Base-by-base conservation (phyloP, 2,113 vertebrate genomes). In the Otolemur garnettii region DNA sequence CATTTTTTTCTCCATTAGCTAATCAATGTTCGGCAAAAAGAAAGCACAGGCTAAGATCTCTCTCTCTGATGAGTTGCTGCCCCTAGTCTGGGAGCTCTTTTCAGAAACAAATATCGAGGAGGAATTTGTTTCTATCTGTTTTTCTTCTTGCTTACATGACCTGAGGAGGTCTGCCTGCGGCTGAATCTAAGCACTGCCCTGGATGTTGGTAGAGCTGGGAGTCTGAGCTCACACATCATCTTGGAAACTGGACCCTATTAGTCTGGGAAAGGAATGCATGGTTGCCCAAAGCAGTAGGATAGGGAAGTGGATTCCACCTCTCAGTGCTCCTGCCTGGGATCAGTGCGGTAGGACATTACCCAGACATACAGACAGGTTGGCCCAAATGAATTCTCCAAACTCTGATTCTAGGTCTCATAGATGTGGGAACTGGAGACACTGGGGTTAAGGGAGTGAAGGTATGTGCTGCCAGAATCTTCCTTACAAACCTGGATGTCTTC, bases 1-100 rank as follows among this genome's bases (percentile, higher is more conserved):
- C 59, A 71, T 80, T 94, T 84, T 75, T 96, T 79, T 14, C 69
- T 82, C 82, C 94, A 85, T 96, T 96, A 94, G 78, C 85, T 62
- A 94, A 92, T 96, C 96, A 93, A 50, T 84, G 74, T 83, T 95
- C 98, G 84, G 68, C 1, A 24, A 86, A 92, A 95, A 81, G 72
- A 78, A 97, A 97, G 90, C n/a, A 80, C 11, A 77, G 96, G 68
- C 62, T 1, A 0, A 87, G 95, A 95, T 42, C 26, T 97, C 96
- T 97, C 96, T 87, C 72, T 87, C 53, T 68, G 69, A 35, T 83
- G 78, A 91, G 88, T 87, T 91, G 72, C 74, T 71, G 18, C 42
- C 57, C 53, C 74, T 35, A 94, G 60, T 35, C 77, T 96, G 62
- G 66, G 45, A 85, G 42, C 53, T 66, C 18, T 81, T 92, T 30